These are phyloP conservation scores for Sebastes matsubarae DNA, from an alignment of 2,797 vertebrate species.

Conservation along the genomic window DNA sequence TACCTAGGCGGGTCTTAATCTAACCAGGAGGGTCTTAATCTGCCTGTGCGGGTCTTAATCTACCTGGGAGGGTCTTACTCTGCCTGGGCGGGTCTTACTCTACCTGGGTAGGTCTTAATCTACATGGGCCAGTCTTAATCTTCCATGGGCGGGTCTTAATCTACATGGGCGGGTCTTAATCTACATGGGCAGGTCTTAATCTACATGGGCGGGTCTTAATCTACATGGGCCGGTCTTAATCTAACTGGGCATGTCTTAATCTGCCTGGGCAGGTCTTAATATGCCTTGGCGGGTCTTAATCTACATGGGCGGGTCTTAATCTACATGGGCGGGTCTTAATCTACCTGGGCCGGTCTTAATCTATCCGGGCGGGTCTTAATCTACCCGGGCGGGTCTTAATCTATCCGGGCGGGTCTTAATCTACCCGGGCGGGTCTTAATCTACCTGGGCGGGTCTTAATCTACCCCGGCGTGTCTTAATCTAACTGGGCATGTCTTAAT, in stretches of 20 bases:
- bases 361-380: rapidly evolving
- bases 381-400: rapidly evolving
- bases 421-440: rapidly evolving
- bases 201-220: too few relatives aligned
- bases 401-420: rapidly evolving
- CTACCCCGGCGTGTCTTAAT: rapidly evolving
- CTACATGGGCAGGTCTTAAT: rapidly evolving
- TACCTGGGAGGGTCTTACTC: rapidly evolving
- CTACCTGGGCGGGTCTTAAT: rapidly evolving
- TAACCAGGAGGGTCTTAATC: too few relatives aligned
- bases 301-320: too few relatives aligned
- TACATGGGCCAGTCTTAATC: too few relatives aligned
- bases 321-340: too few relatives aligned
- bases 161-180: rapidly evolving
- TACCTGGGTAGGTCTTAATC: too few relatives aligned
- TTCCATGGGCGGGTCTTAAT: too few relatives aligned
- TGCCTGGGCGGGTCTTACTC: too few relatives aligned
- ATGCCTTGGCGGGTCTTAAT: too few relatives aligned
- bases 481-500: too few relatives aligned
- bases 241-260: rapidly evolving
- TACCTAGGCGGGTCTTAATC: rapidly evolving
- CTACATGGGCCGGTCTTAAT: rapidly evolving
- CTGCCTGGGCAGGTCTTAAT: rapidly evolving
- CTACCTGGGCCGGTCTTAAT: rapidly evolving
- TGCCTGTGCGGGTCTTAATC: too few relatives aligned